Base-by-base conservation (phyloP, 2,113 vertebrate species). In the Trochalopteron elliotii region DNA sequence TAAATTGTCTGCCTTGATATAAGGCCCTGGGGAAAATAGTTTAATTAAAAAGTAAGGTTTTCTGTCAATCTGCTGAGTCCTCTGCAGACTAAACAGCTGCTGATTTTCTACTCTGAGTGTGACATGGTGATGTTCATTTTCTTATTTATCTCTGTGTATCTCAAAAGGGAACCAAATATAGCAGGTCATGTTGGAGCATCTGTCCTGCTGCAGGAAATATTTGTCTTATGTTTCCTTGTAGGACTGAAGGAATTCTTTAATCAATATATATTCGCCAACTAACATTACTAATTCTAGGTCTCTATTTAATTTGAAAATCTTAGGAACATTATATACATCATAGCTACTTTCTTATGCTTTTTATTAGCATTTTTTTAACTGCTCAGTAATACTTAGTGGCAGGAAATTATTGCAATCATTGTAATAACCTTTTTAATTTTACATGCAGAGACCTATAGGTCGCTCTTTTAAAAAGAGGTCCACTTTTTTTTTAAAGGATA, bases 41-140 rank as follows among this genome's bases (percentile, higher is more conserved):
- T 97, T 94, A 94, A 95, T 97, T 96, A 92, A 81, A 97, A 96
- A 95, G 61, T 93, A 91, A 86, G 31, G 55, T 52, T 83, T 84
- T 91, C 45, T 95, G 79, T 94, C 89, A 90, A 70, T 96, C 95
- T 90, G n/a, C 79, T 89, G 71, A 94, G 53, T 94, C 56, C 49
- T 90, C 76, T 90, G 27, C 57, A 96, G 90, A 64, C 39, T 88
- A 90, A 96, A 92, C 79, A 96, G 44, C 35, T 52, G 60, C 25
- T 28, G 17, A 61, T 83, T 93, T 96, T 93, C 87, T 94, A 79
- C 60, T 83, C 79, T 45, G 83, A 92, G 57, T 69, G 93, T 67
- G 35, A 85, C 33, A 70, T 33, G 39, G 31, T 75, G 40, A 45
- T 93, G 70, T 17, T 93, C 27, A 42, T 83, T 92, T 90, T 94